Conservation (phyloP, 2,888 invertebrate species). For the Morpho helenor region DNA sequence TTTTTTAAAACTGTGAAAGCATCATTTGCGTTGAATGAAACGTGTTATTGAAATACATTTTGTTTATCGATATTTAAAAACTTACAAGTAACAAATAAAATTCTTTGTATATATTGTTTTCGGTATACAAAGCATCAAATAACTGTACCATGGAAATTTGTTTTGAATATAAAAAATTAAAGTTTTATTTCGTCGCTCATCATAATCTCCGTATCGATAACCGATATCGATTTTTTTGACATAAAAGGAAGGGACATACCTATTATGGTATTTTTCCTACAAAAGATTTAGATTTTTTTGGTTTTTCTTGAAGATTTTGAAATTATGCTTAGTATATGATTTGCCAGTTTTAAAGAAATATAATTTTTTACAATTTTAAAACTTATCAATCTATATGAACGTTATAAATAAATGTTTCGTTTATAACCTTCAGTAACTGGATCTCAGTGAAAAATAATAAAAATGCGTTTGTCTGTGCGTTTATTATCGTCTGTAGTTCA, state of each 20-base stretch:
- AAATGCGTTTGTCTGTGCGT: slow-evolving; percentile 59
- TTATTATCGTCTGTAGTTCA: slow-evolving; percentile 55
- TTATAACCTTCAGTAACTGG: neutral
- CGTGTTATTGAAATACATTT: neutral
- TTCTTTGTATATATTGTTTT: too few relatives aligned
- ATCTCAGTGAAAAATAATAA: slow-evolving; percentile 21
- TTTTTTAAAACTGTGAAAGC: too few relatives aligned
- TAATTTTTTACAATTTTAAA: too few relatives aligned
- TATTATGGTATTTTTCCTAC: neutral
- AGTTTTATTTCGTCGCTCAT: neutral
- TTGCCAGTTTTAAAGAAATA: too few relatives aligned
- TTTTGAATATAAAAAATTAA: too few relatives aligned
- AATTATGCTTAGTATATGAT: neutral
- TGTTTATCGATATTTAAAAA: too few relatives aligned
- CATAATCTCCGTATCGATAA: neutral
- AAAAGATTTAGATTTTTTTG: too few relatives aligned
- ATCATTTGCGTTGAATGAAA: neutral
- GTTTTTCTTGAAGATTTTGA: neutral
- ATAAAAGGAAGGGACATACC: neutral
- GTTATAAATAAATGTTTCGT: neutral
- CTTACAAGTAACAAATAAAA: too few relatives aligned
- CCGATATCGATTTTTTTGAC: slow-evolving; percentile 7
- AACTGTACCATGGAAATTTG: too few relatives aligned
- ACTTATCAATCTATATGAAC: too few relatives aligned
- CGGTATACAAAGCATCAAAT: too few relatives aligned